Conservation (phyloP, 1,140 invertebrate genomes). For the Brachionus sp. region DNA sequence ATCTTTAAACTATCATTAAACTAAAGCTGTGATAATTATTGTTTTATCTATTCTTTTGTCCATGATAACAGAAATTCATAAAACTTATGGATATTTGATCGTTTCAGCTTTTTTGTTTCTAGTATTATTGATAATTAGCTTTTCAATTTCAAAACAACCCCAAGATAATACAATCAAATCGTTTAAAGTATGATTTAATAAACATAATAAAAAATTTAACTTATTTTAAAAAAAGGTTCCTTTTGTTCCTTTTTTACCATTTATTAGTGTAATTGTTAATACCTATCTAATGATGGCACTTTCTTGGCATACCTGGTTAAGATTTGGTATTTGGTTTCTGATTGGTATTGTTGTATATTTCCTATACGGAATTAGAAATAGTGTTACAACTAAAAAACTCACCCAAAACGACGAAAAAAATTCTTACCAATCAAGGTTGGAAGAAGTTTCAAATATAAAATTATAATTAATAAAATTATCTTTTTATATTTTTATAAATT, state of each 20-base stretch:
- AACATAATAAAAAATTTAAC: background rate
- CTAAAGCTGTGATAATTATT: background rate
- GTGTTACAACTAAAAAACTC: background rate
- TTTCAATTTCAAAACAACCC: conserved; percentile 47
- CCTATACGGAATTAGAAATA: background rate
- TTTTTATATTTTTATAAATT: too few species aligned
- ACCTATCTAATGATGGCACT: conserved; percentile 82
- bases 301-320: conserved; percentile 75
- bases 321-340: conserved; percentile 76
- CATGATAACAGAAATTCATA: background rate
- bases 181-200: conserved; percentile 45
- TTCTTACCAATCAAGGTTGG: background rate
- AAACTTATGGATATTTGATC: conserved; percentile 24
- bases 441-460: background rate
- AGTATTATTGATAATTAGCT: conserved; percentile 37
- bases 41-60: background rate
- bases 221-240: conserved; percentile 66
- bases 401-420: background rate
- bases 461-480: background rate
- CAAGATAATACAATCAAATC: conserved; percentile 47
- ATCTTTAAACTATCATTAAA: background rate
- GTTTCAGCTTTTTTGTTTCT: conserved; percentile 41
- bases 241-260: conserved; percentile 76
- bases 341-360: conserved; percentile 42
- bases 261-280: conserved; percentile 78